These are phyloP conservation scores for Nasonia giraulti DNA, from an alignment of 1,140 invertebrate species.

Conservation along the genomic window DNA sequence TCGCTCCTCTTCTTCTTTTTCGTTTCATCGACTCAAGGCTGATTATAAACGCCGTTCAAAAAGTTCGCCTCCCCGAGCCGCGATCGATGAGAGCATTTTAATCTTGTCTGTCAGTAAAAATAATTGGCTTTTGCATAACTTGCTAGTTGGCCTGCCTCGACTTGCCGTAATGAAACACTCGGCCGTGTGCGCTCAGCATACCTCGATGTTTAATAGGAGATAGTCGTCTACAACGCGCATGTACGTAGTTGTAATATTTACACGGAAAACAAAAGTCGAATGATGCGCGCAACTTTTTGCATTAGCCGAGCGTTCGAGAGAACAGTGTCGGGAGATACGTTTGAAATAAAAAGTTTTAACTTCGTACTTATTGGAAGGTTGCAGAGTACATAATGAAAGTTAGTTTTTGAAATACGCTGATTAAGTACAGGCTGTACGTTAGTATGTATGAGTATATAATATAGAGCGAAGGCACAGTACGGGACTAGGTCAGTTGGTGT, in stretches of 20 bases:
- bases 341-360: neutral
- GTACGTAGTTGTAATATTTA: neutral
- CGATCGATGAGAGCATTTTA: neutral
- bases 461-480: neutral
- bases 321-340: too few species aligned
- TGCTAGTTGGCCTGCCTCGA: neutral
- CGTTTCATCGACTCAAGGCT: neutral
- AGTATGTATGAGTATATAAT: neutral
- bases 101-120: neutral
- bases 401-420: neutral
- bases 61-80: neutral
- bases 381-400: neutral
- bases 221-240: neutral
- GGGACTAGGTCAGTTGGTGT: neutral
- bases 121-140: constrained; percentile 7
- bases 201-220: neutral
- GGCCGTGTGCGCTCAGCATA: neutral
- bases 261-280: neutral
- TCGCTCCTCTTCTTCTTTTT: neutral
- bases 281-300: neutral
- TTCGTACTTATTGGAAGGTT: neutral
- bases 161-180: neutral
- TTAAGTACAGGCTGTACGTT: neutral
- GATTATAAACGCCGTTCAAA: neutral
- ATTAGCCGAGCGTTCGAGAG: too few species aligned